A percentile compares a stretch with the other conserved stretches of the same genome.
phyloP scores from a whole-genome alignment of 1,140 invertebrate species.

The Caenorhabditis inopinata region DNA sequence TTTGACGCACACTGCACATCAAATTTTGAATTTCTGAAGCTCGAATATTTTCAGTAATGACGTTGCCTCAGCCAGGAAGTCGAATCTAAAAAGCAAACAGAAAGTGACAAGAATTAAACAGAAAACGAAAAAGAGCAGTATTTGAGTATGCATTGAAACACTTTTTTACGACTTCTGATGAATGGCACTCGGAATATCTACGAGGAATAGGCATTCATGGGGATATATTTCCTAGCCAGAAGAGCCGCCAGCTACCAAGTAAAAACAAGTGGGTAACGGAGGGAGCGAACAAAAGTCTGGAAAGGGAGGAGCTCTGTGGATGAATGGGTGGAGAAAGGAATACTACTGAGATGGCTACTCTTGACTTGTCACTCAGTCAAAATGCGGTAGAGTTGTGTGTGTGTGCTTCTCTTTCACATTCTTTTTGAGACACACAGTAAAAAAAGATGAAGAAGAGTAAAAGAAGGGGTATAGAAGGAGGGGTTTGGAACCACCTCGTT shows the following conservation, averaged over 20 bases:
- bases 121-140: not conserved
- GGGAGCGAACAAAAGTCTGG: not conserved
- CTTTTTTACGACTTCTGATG: slow-evolving; percentile 25
- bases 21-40: no score
- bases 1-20: no score
- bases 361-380: slow-evolving; percentile 34
- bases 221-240: not conserved
- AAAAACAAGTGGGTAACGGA: not conserved
- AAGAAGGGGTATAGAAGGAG: not conserved
- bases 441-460: slow-evolving; percentile 6
- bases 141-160: slow-evolving; percentile 31
- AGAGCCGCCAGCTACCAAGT: not conserved
- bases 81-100: not conserved
- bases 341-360: slow-evolving; percentile 33
- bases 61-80: no score
- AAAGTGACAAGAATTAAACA: not conserved
- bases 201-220: slow-evolving; percentile 18
- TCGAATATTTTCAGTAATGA: no score
- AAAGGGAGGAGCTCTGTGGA: slow-evolving; percentile 20
- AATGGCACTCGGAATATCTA: slow-evolving; percentile 20
- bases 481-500: slow-evolving; percentile 24
- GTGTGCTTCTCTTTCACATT: slow-evolving; percentile 26
- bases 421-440: slow-evolving; percentile 22
- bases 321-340: slow-evolving; percentile 17
- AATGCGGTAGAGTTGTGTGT: slow-evolving; percentile 16